Evolutionary conservation across 2,797 vertebrate species (phyloP).

Genomic region (Poeciliopsis turneri): DNA sequence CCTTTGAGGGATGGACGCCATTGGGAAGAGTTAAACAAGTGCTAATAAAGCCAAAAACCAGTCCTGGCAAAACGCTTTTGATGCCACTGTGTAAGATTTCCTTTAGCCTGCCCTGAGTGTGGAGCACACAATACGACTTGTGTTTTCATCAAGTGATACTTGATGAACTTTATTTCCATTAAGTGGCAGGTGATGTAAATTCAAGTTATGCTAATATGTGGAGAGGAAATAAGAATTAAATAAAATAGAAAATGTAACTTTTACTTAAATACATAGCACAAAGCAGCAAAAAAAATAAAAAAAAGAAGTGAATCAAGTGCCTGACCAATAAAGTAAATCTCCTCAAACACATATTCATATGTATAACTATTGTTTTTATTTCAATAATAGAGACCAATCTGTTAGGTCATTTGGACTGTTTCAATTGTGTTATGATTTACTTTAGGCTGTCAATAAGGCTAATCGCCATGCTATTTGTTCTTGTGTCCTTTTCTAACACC

Average conservation of each 20-base stretch:
- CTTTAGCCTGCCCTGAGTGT: neutral
- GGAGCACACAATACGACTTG: neutral
- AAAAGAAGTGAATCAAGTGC: neutral
- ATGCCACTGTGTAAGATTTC: constrained; percentile 1
- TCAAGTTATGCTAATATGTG: neutral
- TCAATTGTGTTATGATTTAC: neutral
- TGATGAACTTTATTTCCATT: too few relatives aligned
- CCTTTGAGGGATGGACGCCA: neutral
- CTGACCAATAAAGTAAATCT: neutral
- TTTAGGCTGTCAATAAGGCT: neutral
- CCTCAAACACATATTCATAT: neutral
- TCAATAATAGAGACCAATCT: neutral
- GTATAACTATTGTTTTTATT: neutral
- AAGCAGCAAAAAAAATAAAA: neutral
- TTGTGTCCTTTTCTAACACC: neutral
- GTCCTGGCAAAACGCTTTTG: neutral
- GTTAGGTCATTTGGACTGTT: neutral
- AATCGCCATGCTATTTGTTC: neutral
- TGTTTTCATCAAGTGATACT: too few relatives aligned
- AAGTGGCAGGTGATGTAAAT: neutral
- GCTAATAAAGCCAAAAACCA: neutral
- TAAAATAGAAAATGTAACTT: neutral
- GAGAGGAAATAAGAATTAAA: neutral
- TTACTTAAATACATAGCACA: neutral
- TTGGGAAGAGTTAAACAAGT: neutral